Conservation (phyloP, 2,888 invertebrate genomes). For the Heliconius ismenius region DNA sequence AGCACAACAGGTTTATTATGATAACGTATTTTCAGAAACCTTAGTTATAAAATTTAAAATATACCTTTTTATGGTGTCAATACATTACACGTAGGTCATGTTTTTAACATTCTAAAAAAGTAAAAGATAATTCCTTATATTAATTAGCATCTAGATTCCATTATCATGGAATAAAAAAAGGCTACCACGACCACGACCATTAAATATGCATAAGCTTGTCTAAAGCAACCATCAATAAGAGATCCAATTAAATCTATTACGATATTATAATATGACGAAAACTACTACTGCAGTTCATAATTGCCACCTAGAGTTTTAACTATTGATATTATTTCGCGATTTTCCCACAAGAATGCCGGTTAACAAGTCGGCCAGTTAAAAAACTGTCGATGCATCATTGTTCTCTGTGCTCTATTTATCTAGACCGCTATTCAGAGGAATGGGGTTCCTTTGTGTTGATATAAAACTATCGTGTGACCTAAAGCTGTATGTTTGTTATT, state of each 20-base stretch:
- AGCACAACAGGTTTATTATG: too few species aligned
- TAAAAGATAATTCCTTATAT: too few species aligned
- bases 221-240: background rate
- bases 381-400: constrained; percentile 67
- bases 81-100: too few species aligned
- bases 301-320: constrained; percentile 28
- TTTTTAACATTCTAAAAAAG: too few species aligned
- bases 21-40: too few species aligned
- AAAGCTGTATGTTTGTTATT: background rate
- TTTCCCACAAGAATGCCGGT: constrained; percentile 48
- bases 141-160: background rate
- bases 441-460: constrained; percentile 29
- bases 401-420: constrained; percentile 74
- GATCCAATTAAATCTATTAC: constrained; percentile 5
- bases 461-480: constrained; percentile 30
- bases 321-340: constrained; percentile 42
- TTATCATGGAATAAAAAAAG: background rate
- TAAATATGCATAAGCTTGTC: background rate
- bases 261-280: constrained; percentile 10
- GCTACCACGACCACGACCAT: background rate
- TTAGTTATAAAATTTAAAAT: too few species aligned
- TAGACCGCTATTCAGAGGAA: constrained; percentile 55
- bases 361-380: constrained; percentile 45
- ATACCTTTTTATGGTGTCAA: too few species aligned
- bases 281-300: constrained; percentile 2